Evolutionary conservation across 2,797 vertebrate species (phyloP), one percentile per base, ranked within the genome.

Genomic region (Momotus momota): DNA sequence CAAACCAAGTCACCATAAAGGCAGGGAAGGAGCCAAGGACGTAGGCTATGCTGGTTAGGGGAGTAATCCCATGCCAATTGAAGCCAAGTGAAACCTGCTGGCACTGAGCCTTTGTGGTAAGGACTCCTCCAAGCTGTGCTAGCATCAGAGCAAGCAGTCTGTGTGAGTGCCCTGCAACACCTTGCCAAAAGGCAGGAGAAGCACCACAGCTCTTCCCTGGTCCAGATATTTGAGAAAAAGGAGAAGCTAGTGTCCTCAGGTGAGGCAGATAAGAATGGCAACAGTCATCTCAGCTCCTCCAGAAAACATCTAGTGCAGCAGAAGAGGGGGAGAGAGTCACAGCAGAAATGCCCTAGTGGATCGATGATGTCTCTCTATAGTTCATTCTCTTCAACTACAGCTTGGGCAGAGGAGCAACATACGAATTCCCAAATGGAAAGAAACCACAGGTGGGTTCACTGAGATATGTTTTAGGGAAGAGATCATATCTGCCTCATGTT

Each of bases 351-450:
- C 31, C 48, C 8, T 29, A 10, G 45, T 8, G 48, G 45, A 55
- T 31, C 3, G 2, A 70, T 38, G 35, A 35, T 35, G 46, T 35
- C 41, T 73, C 40, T 66, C 54, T 72, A 21, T 4, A 48, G 23
- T 5, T 75, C 41, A 14, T 26, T 74, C 40, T 7, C 31, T 75
- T 83, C 69, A 71, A 46, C 33, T 33, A 25, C 55, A 60, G 33
- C 14, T 51, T 5, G 1, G 64, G 40, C 49, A 71, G 0, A 79
- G 52, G 6, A 83, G 35, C 13, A 21, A 52, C 22, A 33, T 0
- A 19, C 8, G 14, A 33, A 82, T 29, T 60, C 40, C 40, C 67
- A 64, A 64, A 60, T 38, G 14, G 8, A 73, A 62, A 64, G 43
- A 64, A 90, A 83, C 12, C 69, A 73, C 16, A 16, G 26, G 57